Evolutionary conservation across 2,797 vertebrate species (phyloP), one percentile per base, ranked within the genome.

Genomic region (Champsocephalus esox): DNA sequence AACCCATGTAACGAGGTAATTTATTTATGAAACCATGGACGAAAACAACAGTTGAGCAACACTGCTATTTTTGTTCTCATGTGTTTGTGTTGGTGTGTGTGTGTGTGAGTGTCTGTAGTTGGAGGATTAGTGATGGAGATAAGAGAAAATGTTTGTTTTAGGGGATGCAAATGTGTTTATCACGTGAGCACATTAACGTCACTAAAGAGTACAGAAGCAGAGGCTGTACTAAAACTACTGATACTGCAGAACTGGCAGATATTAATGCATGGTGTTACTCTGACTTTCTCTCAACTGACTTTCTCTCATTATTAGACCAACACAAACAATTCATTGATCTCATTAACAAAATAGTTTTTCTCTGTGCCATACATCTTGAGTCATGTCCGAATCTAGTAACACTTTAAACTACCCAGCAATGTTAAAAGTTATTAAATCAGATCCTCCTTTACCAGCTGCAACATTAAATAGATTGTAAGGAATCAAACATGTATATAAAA

Each of bases 201-300:
- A 55, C 2, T 19, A 32, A 70, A 71, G 28, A 71, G 63, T 45
- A 59, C 54, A 45, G 44, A 73, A 43, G 56, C 69, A 75, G 75
- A 17, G 21, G 38, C 45, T 41, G 50, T 55, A 82, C 72, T 70
- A 63, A 55, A 70, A 44, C 66, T 57, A 51, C 58, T 81, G 67
- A 75, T 48, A 43, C 63, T 60, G 52, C 70, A 79, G 45, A 76
- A 57, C 44, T 65, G 46, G 46, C 56, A 55, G 34, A 12, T 12
- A 43, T 49, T 58, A 71, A 13, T 46, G 10, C 17, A 32, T 17
- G 17, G 17, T 19, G 55, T 34, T 57, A 5, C 16, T 17, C 9
- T 16, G 34, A 2, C 14, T 21, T 1, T 17, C 13, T 28, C n/a
- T 61, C 34, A 61, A 32, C 24, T 34, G 11, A 28, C n/a, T 21